These are phyloP conservation scores for Genyomyrus donnyi DNA, from an alignment of 2,113 vertebrate species.

Conservation along the genomic window DNA sequence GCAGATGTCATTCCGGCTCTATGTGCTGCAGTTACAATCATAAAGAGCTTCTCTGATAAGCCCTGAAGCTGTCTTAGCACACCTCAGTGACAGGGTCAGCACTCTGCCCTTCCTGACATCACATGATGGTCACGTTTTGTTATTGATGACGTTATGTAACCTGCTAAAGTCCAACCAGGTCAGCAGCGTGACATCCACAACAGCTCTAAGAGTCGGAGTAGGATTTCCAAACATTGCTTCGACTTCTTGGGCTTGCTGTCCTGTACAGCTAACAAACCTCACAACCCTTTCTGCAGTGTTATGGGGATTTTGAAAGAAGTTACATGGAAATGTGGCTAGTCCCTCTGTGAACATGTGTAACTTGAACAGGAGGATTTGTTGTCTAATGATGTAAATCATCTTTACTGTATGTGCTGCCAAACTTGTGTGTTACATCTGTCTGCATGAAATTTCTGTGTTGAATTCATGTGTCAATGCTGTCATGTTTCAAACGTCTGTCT, in stretches of 20 bases:
- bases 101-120: neutral
- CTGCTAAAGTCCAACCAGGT: neutral
- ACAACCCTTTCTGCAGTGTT: neutral
- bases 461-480: neutral
- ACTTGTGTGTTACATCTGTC: neutral
- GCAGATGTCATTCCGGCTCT: neutral
- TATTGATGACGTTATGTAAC: neutral
- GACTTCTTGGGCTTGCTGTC: neutral
- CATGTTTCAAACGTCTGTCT: neutral
- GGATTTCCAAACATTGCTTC: neutral
- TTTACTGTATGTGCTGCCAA: neutral
- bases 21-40: neutral
- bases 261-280: neutral
- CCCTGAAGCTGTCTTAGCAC: neutral
- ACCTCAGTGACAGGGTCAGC: neutral
- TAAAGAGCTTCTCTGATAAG: neutral
- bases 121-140: neutral
- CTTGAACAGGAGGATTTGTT: neutral
- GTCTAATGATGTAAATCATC: neutral
- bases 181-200: neutral
- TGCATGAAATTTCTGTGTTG: neutral
- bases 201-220: neutral
- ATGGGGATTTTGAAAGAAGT: neutral
- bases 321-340: neutral
- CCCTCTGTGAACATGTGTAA: neutral